Evolutionary conservation across 2,888 invertebrate species (phyloP).

Genomic region (Bursaphelenchus okinawaensis): DNA sequence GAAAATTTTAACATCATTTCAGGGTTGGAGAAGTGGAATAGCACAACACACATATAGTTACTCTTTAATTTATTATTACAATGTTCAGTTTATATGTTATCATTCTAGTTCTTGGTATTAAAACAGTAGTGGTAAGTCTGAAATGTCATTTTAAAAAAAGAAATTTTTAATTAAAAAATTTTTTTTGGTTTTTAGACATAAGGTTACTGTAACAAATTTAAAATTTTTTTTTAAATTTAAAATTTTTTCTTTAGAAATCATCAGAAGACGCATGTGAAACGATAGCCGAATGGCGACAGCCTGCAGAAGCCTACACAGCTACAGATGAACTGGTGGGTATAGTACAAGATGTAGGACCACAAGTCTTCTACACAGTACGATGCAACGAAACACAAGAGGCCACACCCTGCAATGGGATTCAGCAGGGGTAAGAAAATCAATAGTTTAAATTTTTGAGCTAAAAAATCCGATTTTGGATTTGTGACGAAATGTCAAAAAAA

Average conservation of each 20-base stretch:
- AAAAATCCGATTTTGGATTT: not conserved
- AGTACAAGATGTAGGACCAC: slow-evolving; percentile 4
- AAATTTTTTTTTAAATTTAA: not conserved
- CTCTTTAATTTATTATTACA: no score
- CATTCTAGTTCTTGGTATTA: no score
- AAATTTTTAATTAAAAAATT: not conserved
- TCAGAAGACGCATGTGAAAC: not conserved
- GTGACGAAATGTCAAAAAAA: no score
- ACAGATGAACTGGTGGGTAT: not conserved
- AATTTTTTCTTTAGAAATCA: not conserved
- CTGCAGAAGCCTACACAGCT: not conserved
- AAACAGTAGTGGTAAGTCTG: no score
- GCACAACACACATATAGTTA: no score
- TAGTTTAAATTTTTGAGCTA: not conserved
- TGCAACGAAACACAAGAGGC: slow-evolving; percentile 12
- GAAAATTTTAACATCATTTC: no score
- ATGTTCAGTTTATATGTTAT: no score
- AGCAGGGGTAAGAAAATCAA: slow-evolving; percentile 7
- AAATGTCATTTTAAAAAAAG: not conserved
- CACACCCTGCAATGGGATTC: slow-evolving; percentile 16
- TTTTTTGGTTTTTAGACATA: not conserved
- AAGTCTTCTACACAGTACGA: slow-evolving; percentile 22
- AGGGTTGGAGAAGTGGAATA: no score
- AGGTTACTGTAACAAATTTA: not conserved
- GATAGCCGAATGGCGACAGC: not conserved